A percentile compares a stretch with the other conserved stretches of the same genome.
Evolutionary conservation across 2,888 invertebrate species (phyloP).

Genomic region (Drosophila testacea): DNA sequence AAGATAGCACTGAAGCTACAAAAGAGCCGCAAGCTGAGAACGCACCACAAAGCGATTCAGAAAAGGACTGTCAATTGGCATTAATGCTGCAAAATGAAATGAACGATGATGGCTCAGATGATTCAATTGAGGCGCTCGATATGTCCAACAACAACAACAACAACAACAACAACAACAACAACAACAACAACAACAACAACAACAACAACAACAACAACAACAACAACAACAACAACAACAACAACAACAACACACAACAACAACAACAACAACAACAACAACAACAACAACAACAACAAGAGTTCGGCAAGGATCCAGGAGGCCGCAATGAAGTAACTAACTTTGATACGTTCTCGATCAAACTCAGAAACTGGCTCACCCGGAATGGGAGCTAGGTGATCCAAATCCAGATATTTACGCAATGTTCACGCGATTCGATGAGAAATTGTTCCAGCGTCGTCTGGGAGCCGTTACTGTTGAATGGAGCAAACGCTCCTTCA

Average conservation of each 20-base stretch:
- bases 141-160: constrained; percentile 18
- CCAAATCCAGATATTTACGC: constrained; percentile 96
- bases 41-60: constrained; percentile 43
- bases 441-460: constrained; percentile 92
- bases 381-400: constrained; percentile 91
- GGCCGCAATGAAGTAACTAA: constrained; percentile 12
- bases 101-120: constrained; percentile 39
- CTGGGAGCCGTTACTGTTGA: constrained; percentile 92
- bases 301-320: background rate
- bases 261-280: constrained; percentile 10
- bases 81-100: constrained; percentile 71
- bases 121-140: constrained; percentile 20
- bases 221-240: constrained; percentile 1
- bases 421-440: constrained; percentile 94
- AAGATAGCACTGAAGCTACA: too few relatives aligned
- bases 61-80: constrained; percentile 68
- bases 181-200: background rate
- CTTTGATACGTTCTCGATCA: constrained; percentile 78
- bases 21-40: too few relatives aligned
- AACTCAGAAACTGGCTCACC: constrained; percentile 84
- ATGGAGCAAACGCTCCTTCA: constrained; percentile 98
- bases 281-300: constrained; percentile 1
- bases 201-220: background rate
- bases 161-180: background rate
- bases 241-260: constrained; percentile 13